Evolutionary conservation across 1,140 invertebrate species (phyloP).

Genomic region (Drosophila micromelanica): DNA sequence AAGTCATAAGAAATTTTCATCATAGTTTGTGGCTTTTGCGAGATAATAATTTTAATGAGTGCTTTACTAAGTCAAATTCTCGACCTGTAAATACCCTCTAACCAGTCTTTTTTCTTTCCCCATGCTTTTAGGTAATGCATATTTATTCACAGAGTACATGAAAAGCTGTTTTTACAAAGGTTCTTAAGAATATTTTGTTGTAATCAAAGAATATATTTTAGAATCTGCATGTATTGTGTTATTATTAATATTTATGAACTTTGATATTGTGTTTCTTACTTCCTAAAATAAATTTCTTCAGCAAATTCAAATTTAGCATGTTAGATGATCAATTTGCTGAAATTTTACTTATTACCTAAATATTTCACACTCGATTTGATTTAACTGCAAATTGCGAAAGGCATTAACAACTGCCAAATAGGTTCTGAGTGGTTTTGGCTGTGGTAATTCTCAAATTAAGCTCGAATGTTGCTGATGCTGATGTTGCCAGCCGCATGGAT

Average conservation of each 20-base stretch:
- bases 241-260: too few species aligned
- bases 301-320: not conserved
- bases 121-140: too few species aligned
- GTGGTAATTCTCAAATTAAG: slow-evolving; percentile 10
- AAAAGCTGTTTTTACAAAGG: too few species aligned
- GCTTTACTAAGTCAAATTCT: not conserved
- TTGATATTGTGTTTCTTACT: too few species aligned
- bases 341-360: not conserved
- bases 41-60: not conserved
- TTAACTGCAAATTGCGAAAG: slow-evolving; percentile 31
- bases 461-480: slow-evolving; percentile 1
- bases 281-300: not conserved
- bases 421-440: slow-evolving; percentile 7
- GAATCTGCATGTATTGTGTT: too few species aligned
- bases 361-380: slow-evolving; percentile 32
- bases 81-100: not conserved
- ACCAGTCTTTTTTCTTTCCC: too few species aligned
- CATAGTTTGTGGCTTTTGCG: not conserved
- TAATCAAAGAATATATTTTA: too few species aligned
- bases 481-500: slow-evolving; percentile 32
- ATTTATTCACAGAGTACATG: too few species aligned
- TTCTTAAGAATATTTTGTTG: too few species aligned
- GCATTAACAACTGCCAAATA: slow-evolving; percentile 25
- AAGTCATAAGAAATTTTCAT: slow-evolving; percentile 6
- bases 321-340: slow-evolving; percentile 1